These are phyloP conservation scores for Sarcophaga carnaria DNA, from an alignment of 2,888 invertebrate genomes.

Conservation along the genomic window DNA sequence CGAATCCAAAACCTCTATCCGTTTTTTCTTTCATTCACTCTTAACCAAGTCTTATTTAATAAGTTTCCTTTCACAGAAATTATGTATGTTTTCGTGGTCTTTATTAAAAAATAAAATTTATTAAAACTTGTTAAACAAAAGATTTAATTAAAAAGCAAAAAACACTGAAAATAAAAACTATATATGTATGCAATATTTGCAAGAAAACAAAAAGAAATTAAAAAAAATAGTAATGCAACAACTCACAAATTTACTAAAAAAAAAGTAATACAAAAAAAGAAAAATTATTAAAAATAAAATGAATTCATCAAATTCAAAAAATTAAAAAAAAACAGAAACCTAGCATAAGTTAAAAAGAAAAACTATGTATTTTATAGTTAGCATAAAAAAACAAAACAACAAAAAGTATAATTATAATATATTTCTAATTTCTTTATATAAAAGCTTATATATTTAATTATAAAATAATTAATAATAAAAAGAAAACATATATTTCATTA, in stretches of 20 bases:
- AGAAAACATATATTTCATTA: not conserved
- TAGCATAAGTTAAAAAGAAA: slow-evolving; percentile 55
- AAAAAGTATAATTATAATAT: slow-evolving; percentile 37
- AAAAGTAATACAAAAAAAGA: slow-evolving; percentile 20
- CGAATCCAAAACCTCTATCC: no score
- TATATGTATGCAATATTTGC: slow-evolving; percentile 68
- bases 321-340: slow-evolving; percentile 19
- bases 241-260: slow-evolving; percentile 67
- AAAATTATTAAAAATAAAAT: slow-evolving; percentile 26
- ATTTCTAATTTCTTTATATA: slow-evolving; percentile 63
- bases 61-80: slow-evolving; percentile 26
- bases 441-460: slow-evolving; percentile 40
- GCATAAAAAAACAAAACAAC: slow-evolving; percentile 48
- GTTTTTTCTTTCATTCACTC: not conserved
- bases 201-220: slow-evolving; percentile 37
- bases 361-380: slow-evolving; percentile 62
- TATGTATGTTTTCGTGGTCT: slow-evolving; percentile 19
- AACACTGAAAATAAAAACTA: slow-evolving; percentile 37
- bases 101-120: slow-evolving; percentile 16
- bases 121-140: slow-evolving; percentile 43
- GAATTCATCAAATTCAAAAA: slow-evolving; percentile 48
- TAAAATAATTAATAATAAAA: slow-evolving; percentile 27
- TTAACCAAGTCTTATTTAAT: slow-evolving; percentile 1
- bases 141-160: slow-evolving; percentile 30
- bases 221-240: slow-evolving; percentile 62